Evolutionary conservation across 1,140 invertebrate species (phyloP).

Genomic region (Neotoxoptera formosana): DNA sequence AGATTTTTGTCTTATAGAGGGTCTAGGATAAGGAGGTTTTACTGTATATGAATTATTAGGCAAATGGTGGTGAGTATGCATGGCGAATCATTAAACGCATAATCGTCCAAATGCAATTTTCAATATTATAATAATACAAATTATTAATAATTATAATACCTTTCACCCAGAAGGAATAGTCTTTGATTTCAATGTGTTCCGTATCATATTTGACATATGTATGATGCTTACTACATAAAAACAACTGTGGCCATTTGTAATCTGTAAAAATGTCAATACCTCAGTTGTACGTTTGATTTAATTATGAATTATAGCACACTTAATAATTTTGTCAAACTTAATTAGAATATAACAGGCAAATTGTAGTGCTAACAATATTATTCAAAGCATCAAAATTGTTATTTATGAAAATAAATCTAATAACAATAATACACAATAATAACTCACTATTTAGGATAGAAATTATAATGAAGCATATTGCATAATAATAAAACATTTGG

Average conservation of each 20-base stretch:
- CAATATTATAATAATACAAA: background rate
- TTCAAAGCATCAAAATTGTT: background rate
- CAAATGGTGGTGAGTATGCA: too few relatives aligned
- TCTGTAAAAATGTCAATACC: background rate
- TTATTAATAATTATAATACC: background rate
- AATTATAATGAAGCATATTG: background rate
- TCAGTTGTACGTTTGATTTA: too few relatives aligned
- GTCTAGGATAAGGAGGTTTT: too few relatives aligned
- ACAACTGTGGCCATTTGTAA: constrained; percentile 39
- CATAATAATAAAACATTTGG: too few relatives aligned
- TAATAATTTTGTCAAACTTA: background rate
- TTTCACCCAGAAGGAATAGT: background rate
- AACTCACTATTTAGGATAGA: background rate
- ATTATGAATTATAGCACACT: background rate
- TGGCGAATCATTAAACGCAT: too few relatives aligned
- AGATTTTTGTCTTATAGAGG: too few relatives aligned
- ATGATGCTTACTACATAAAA: background rate
- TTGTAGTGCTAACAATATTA: background rate
- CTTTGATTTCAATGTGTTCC: constrained; percentile 2
- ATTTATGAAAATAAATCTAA: background rate
- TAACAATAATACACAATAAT: background rate
- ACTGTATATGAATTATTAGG: too few relatives aligned
- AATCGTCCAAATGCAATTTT: background rate
- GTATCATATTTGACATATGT: constrained; percentile 23
- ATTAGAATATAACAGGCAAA: background rate